Conservation (phyloP, 2,113 vertebrate genomes). For the Pseudorhombus dupliciocellatus region DNA sequence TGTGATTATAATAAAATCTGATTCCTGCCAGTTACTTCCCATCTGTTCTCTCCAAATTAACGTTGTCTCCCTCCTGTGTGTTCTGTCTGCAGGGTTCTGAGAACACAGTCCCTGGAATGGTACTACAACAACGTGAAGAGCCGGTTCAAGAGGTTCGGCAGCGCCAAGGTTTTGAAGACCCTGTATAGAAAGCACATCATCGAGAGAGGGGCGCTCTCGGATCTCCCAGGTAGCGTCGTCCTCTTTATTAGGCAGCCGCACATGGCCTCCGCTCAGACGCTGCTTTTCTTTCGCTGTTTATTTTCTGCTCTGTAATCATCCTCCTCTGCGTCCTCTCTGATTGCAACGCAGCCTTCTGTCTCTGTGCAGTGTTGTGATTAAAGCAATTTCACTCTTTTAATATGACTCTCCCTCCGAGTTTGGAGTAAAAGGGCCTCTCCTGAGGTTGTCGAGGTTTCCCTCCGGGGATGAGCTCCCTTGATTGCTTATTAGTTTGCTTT, state of each 20-base stretch:
- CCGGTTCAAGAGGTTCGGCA: constrained; percentile 97
- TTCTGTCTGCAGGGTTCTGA: constrained; percentile 83
- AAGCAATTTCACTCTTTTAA: constrained; percentile 1
- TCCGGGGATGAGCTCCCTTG: too few relatives aligned
- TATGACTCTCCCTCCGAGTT: too few relatives aligned
- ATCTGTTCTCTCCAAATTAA: constrained; percentile 50
- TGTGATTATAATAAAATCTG: constrained; percentile 43
- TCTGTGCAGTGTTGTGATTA: not conserved
- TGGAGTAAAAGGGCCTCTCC: too few relatives aligned
- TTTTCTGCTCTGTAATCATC: constrained; percentile 5
- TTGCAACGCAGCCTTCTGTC: constrained; percentile 11
- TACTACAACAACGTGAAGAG: constrained; percentile 97
- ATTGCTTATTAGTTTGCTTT: too few relatives aligned
- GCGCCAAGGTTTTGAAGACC: constrained; percentile 96
- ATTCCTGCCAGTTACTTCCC: constrained; percentile 33
- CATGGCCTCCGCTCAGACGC: too few relatives aligned
- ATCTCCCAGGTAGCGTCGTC: constrained; percentile 83
- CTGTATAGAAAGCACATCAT: constrained; percentile 92
- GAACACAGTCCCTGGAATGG: constrained; percentile 95
- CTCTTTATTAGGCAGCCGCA: not conserved
- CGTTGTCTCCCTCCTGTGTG: not conserved
- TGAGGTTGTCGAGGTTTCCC: too few relatives aligned
- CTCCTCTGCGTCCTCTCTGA: constrained; percentile 3
- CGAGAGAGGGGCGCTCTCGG: constrained; percentile 85
- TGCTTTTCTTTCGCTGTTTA: not conserved